Base-by-base conservation (phyloP, 2,113 vertebrate species). In the Herpailurus yagouaroundi region DNA sequence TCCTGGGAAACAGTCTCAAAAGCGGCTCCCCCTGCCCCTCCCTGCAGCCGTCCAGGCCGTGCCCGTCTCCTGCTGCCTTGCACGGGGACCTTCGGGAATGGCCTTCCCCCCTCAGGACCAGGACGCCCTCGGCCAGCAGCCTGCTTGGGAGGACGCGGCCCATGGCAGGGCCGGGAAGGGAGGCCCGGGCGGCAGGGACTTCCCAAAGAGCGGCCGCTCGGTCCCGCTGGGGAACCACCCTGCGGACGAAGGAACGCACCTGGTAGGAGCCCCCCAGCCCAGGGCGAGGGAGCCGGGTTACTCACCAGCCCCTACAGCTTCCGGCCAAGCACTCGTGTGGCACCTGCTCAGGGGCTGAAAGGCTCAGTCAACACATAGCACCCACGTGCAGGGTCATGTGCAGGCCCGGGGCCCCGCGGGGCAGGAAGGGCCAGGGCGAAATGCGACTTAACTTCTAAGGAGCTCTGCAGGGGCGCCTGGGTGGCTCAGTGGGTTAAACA, bases 291-390 rank as follows among this genome's bases (percentile, higher is more conserved):
- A 50, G 14, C 29, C 12, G 16, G 4, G 45, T 79, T 33, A 33
- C 48, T 38, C 76, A 33, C 27, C 45, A 3, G 76, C 29, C 76
- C 31, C 48, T 52, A 14, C 9, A 1, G 27, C 76, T 23, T 21
- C 5, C 31, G 76, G 31, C 4, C 16, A 15, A 50, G 74, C 8
- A 23, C 38, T 29, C 18, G 4, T 3, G 25, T 15, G 27, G 15
- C 0, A 2, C 29, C 45, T 5, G 29, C 45, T 29, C 4, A 2
- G 31, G 15, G 29, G 10, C 38, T 1, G 36, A 8, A 18, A 10
- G 41, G 15, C n/a, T 31, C 7, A 0, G 15, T 19, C 16, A 33
- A 4, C 3, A 9, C 1, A 9, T 5, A 18, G 31, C 74, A 5
- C 8, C 7, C 74, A 31, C 74, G 16, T 16, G 4, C 36, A 25